phyloP scores from a whole-genome alignment of 1,140 invertebrate genomes.

The Drosophila bocqueti region DNA sequence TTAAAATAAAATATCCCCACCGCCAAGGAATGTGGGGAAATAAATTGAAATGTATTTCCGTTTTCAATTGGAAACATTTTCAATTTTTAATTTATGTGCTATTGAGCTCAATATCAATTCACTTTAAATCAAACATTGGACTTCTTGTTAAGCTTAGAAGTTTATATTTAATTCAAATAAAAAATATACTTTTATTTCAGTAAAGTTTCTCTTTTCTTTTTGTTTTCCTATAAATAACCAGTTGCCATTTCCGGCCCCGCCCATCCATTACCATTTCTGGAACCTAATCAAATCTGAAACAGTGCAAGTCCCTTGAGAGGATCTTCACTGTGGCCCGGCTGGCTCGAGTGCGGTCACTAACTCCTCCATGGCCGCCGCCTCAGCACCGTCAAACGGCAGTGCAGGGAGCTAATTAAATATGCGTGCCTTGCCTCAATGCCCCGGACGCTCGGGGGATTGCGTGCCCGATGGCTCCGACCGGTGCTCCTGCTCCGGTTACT shows the following conservation, averaged over 20 bases:
- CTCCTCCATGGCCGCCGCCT: conserved; percentile 8
- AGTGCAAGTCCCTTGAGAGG: conserved; percentile 19
- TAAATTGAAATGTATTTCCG: background rate
- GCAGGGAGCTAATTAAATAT: conserved; percentile 70
- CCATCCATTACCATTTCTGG: conserved; percentile 36
- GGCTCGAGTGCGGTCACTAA: conserved; percentile 43
- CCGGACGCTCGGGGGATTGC: conserved; percentile 57
- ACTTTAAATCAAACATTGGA: too few species aligned
- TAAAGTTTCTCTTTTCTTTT: background rate
- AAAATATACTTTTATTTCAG: background rate
- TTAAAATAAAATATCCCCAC: too few species aligned
- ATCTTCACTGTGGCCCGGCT: conserved; percentile 36
- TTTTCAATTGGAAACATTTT: background rate
- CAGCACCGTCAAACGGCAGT: conserved; percentile 31
- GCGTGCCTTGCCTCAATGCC: conserved; percentile 57
- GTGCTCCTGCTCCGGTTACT: conserved; percentile 1
- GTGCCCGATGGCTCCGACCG: conserved; percentile 38
- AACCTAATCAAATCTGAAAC: conserved; percentile 41
- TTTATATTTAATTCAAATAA: background rate
- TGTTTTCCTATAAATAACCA: background rate
- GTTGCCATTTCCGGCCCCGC: background rate
- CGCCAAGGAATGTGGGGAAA: background rate
- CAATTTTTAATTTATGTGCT: background rate
- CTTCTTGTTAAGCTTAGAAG: background rate
- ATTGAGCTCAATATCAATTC: background rate